Evolutionary conservation across 2,888 invertebrate species (phyloP), one percentile per base, ranked within the genome.

Genomic region (Drosophila quinaria): DNA sequence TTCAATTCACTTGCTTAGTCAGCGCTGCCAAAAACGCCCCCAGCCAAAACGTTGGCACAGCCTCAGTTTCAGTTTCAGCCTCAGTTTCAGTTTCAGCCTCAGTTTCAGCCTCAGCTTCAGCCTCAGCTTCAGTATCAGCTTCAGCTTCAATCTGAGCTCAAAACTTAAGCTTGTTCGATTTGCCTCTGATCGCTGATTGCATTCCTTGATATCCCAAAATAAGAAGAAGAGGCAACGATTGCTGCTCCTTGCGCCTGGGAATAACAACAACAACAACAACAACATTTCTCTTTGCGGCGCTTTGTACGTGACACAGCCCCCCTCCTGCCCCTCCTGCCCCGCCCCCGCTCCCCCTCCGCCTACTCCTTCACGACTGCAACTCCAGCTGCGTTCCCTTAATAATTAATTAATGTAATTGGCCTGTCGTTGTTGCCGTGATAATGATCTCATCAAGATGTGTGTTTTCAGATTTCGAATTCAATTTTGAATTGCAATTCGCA

Each of bases 381-480:
- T 72, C 56, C 80, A 64, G 66, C 79, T 74, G 70, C 76, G 75
- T 77, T 88, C 89, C 87, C 90, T 91, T 91, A 92, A 92, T 92
- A 92, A 92, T 92, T 92, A 92, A 92, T 92, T 92, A 92, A 91
- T 91, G 92, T 92, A 92, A 92, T 92, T 92, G 92, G 91, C 89
- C 90, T 92, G 92, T 92, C 91, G 91, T 91, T 91, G 91, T 90
- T 90, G 90, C 77, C 74, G 76, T 87, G 91, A 91, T 91, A 91
- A 88, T 87, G 87, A 91, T 91, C 91, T 86, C 90, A 89, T 87
- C 87, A 80, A 87, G 86, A 88, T 88, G 77, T 87, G 42, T 42
- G 88, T 86, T 75, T 80, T 72, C 69, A 75, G 88, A 87, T 86
- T 87, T 83, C 83, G 80, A 82, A 87, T 87, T 86, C 81, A 87